These are phyloP conservation scores for Lipophrys pholis DNA, from an alignment of 2,113 vertebrate species.

Conservation along the genomic window DNA sequence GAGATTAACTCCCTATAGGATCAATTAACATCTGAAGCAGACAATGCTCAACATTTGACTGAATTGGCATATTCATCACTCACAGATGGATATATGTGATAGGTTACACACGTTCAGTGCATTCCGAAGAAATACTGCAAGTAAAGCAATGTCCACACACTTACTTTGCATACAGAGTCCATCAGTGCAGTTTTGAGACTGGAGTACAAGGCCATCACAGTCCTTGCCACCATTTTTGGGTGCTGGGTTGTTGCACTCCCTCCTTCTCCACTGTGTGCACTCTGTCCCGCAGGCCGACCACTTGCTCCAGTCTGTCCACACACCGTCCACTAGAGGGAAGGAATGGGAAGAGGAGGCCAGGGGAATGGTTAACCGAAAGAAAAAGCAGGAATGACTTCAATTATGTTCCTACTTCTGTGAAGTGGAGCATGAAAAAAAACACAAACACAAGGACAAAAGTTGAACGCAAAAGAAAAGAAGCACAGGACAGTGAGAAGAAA, in stretches of 20 bases:
- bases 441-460: neutral
- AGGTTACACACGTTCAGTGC: neutral
- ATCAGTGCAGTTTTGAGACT: constrained; percentile 95
- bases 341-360: neutral
- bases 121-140: constrained; percentile 4
- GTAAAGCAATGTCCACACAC: constrained; percentile 60
- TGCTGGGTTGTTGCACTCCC: constrained; percentile 90
- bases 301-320: constrained; percentile 95
- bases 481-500: neutral
- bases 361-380: neutral
- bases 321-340: constrained; percentile 88
- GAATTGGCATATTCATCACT: constrained; percentile 7
- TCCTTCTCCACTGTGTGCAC: constrained; percentile 95
- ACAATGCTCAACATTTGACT: constrained; percentile 3
- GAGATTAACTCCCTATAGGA: constrained; percentile 1
- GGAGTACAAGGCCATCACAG: constrained; percentile 91
- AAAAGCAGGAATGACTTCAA: constrained; percentile 4
- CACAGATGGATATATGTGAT: neutral
- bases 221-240: constrained; percentile 95
- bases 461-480: neutral
- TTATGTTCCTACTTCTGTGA: neutral
- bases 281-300: constrained; percentile 96
- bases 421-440: constrained; percentile 1
- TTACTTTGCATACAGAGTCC: constrained; percentile 98
- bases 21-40: constrained; percentile 5